Percentiles rank a stretch among this genome's conserved stretches.
These are phyloP conservation scores for Bemisia tabaci DNA, from an alignment of 1,140 invertebrate species.

Conservation along the genomic window DNA sequence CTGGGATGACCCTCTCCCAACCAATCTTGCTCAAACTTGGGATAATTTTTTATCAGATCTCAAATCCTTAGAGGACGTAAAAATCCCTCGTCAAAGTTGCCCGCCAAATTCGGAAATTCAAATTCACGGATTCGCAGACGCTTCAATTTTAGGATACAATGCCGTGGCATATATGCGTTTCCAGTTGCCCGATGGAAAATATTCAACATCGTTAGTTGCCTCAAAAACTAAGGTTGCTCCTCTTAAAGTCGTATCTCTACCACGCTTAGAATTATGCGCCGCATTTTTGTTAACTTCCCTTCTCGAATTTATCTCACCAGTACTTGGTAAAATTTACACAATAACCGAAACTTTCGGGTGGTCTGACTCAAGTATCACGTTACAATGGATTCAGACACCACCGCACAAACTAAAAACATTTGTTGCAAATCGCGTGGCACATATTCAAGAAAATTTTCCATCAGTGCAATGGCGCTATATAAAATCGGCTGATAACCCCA, in stretches of 20 bases:
- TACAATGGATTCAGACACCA: constrained; percentile 20
- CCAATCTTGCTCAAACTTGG: background rate
- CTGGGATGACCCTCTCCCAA: background rate
- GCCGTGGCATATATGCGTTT: background rate
- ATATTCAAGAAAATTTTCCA: constrained; percentile 25
- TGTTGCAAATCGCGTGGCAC: constrained; percentile 28
- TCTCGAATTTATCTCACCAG: background rate
- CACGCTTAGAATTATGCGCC: too few species aligned
- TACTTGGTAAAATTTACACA: too few species aligned
- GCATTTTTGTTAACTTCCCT: background rate
- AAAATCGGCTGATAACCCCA: constrained; percentile 28
- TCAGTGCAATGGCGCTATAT: constrained; percentile 30
- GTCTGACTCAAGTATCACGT: constrained; percentile 12
- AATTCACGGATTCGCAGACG: background rate
- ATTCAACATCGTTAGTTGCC: background rate
- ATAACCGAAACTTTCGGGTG: too few species aligned
- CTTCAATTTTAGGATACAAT: background rate
- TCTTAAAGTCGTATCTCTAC: background rate
- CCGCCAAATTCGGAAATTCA: background rate
- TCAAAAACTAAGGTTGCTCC: background rate
- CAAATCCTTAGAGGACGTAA: background rate
- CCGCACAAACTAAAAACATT: constrained; percentile 26
- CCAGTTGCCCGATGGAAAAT: background rate
- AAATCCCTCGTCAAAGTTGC: too few species aligned
- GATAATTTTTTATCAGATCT: background rate